Evolutionary conservation across 2,113 vertebrate genomes (phyloP).

Genomic region (Bujurquina vittata): DNA sequence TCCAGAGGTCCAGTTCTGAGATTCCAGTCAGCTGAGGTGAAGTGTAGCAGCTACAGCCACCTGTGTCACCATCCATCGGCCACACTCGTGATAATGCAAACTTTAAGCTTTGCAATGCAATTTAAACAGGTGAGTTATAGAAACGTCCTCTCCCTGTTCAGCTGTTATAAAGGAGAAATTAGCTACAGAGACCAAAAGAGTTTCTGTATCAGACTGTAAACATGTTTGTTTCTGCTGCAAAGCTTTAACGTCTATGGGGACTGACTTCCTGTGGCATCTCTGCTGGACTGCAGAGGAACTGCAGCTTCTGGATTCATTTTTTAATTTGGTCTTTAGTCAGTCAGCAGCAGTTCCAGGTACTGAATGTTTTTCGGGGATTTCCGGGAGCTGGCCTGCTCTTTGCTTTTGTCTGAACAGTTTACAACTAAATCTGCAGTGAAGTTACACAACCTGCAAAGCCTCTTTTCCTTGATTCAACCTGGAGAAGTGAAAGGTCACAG

Average conservation of each 20-base stretch:
- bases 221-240: not conserved
- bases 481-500: slow-evolving; percentile 19
- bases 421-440: not conserved
- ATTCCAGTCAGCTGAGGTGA: too few species aligned
- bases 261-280: not conserved
- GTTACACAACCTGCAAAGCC: slow-evolving; percentile 40
- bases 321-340: too few species aligned
- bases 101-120: too few species aligned
- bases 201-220: not conserved
- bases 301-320: too few species aligned
- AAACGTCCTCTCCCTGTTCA: too few species aligned
- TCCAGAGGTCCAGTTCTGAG: too few species aligned
- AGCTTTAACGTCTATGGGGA: not conserved
- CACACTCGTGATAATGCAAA: too few species aligned
- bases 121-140: too few species aligned
- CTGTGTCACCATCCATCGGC: too few species aligned
- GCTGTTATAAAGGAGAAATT: too few species aligned
- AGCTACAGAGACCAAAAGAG: too few species aligned
- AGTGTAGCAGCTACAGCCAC: too few species aligned
- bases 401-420: not conserved
- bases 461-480: slow-evolving; percentile 27
- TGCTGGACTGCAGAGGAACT: not conserved
- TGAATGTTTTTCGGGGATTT: not conserved
- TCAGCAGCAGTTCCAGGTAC: not conserved
- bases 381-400: not conserved